These are phyloP conservation scores for Agrotis exclamationis DNA, from an alignment of 2,888 invertebrate species.

Conservation along the genomic window DNA sequence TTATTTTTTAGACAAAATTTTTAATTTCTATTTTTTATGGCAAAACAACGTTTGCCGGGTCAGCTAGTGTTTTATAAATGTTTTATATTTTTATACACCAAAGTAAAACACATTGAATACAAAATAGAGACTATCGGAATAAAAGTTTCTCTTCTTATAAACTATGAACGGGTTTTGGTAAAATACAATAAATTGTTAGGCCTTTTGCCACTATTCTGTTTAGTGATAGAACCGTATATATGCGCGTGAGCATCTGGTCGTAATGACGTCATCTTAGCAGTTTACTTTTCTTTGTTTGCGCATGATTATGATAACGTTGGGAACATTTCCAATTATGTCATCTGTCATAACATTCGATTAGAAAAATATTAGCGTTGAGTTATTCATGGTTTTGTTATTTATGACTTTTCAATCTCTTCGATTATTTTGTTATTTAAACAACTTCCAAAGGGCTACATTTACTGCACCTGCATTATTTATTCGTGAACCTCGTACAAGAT, in stretches of 20 bases:
- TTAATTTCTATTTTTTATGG: too few species aligned
- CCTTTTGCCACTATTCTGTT: conserved; percentile 21
- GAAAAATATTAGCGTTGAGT: conserved; percentile 1
- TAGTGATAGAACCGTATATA: background rate
- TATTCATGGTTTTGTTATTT: conserved; percentile 1
- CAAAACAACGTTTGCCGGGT: too few species aligned
- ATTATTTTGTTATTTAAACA: background rate
- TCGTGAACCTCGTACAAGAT: too few species aligned
- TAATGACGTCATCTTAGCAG: conserved; percentile 63
- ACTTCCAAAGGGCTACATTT: too few species aligned
- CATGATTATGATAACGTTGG: conserved; percentile 55
- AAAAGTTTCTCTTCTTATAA: too few species aligned
- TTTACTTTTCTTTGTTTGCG: conserved; percentile 66
- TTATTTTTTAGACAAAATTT: too few species aligned
- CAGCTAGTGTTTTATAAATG: too few species aligned
- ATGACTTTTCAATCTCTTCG: background rate
- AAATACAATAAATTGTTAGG: background rate
- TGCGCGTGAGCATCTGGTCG: conserved; percentile 61
- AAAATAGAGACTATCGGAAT: too few species aligned
- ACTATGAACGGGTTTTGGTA: background rate
- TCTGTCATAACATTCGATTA: conserved; percentile 56
- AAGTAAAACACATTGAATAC: too few species aligned
- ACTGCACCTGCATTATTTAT: too few species aligned
- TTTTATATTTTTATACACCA: too few species aligned
- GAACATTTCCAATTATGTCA: conserved; percentile 61